Evolutionary conservation across 2,888 invertebrate species (phyloP).

Genomic region (Halictus ligatus): DNA sequence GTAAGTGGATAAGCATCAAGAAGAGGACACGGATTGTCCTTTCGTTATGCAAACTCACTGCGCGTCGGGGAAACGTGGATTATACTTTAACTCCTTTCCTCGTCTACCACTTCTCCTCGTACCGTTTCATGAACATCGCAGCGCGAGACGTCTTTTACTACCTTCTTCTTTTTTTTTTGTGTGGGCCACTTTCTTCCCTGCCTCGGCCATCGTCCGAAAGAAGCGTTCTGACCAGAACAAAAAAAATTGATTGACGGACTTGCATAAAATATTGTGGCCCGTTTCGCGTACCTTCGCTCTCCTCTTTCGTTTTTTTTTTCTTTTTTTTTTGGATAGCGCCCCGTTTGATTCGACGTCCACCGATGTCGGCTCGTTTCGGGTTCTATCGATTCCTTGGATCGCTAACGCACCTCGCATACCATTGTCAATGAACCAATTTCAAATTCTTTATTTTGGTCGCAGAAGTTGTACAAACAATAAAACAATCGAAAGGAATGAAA

Average conservation of each 20-base stretch:
- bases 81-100: slow-evolving; percentile 42
- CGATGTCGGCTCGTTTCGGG: background rate
- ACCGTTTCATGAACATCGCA: background rate
- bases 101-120: slow-evolving; percentile 2
- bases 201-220: slow-evolving; percentile 21
- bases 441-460: too few species aligned
- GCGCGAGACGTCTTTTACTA: background rate
- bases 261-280: slow-evolving; percentile 48
- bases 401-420: background rate
- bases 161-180: slow-evolving; percentile 13
- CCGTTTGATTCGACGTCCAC: background rate
- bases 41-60: slow-evolving; percentile 57
- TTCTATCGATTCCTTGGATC: slow-evolving; percentile 16
- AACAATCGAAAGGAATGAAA: too few species aligned
- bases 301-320: background rate
- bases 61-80: slow-evolving; percentile 38
- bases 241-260: slow-evolving; percentile 35
- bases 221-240: slow-evolving; percentile 13
- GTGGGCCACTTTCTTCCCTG: slow-evolving; percentile 16
- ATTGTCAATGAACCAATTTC: background rate
- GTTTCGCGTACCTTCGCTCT: slow-evolving; percentile 13
- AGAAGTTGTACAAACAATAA: too few species aligned
- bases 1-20: slow-evolving; percentile 55
- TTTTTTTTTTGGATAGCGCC: background rate
- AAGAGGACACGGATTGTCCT: slow-evolving; percentile 27